Evolutionary conservation across 2,888 invertebrate species (phyloP).

Genomic region (Morpho achilles): DNA sequence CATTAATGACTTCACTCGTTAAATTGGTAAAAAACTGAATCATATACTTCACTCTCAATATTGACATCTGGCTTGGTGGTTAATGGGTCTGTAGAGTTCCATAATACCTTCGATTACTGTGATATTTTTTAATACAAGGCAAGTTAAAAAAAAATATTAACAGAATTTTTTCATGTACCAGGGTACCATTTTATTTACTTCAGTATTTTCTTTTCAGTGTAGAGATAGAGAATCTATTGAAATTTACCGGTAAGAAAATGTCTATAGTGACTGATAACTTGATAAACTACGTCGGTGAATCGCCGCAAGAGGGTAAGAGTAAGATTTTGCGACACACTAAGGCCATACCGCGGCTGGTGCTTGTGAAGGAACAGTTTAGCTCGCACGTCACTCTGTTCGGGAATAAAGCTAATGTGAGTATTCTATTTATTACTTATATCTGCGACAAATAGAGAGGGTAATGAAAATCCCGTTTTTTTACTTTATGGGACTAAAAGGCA

Average conservation of each 20-base stretch:
- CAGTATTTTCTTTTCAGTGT: slow-evolving; percentile 40
- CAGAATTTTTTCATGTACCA: background rate
- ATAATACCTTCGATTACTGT: too few relatives aligned
- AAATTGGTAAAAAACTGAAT: too few relatives aligned
- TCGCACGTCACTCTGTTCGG: slow-evolving; percentile 79
- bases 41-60: too few relatives aligned
- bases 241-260: slow-evolving; percentile 79
- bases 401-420: slow-evolving; percentile 76
- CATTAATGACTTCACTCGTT: too few relatives aligned
- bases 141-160: too few relatives aligned
- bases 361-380: slow-evolving; percentile 82
- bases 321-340: slow-evolving; percentile 81
- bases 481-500: too few relatives aligned
- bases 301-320: slow-evolving; percentile 55
- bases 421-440: too few relatives aligned
- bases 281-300: slow-evolving; percentile 76
- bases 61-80: too few relatives aligned
- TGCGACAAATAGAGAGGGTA: too few relatives aligned
- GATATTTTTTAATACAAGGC: too few relatives aligned
- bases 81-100: too few relatives aligned
- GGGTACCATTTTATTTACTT: background rate
- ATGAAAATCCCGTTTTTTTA: too few relatives aligned
- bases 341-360: slow-evolving; percentile 81
- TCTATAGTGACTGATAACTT: slow-evolving; percentile 77
- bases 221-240: slow-evolving; percentile 72